These are phyloP conservation scores for Machaerirhynchus nigripectus DNA, from an alignment of 2,113 vertebrate genomes.

Conservation along the genomic window DNA sequence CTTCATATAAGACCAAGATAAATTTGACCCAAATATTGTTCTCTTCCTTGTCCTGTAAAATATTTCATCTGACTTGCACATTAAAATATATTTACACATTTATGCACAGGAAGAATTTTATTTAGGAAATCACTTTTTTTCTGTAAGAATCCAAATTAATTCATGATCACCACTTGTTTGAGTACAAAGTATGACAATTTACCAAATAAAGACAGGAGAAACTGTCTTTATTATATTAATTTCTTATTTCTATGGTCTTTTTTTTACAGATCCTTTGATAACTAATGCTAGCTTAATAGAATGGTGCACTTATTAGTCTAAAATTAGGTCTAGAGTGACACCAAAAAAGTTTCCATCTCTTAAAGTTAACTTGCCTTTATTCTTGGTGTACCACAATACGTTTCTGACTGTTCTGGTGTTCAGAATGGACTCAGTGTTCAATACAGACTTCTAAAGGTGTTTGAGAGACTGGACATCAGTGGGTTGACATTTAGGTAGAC, in stretches of 20 bases:
- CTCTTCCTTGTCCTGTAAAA: not conserved
- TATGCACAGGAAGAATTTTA: not conserved
- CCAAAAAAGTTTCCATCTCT: not conserved
- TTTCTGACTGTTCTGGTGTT: not conserved
- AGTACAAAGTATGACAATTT: not conserved
- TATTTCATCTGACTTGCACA: not conserved
- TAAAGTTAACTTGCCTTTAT: not conserved
- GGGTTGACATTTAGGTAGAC: not conserved
- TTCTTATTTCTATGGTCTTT: not conserved
- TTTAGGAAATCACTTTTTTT: not conserved
- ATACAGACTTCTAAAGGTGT: not conserved
- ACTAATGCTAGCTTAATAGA: not conserved
- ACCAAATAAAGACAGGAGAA: not conserved
- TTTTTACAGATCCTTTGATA: not conserved
- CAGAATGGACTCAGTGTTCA: not conserved
- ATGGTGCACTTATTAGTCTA: not conserved
- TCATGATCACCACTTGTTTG: not conserved
- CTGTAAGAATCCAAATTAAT: not conserved
- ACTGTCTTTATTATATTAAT: accelerated
- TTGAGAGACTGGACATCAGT: not conserved
- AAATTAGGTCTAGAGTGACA: not conserved
- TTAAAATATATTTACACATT: not conserved
- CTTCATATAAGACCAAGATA: not conserved
- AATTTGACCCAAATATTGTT: not conserved
- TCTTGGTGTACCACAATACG: not conserved